phyloP scores from a whole-genome alignment of 2,888 invertebrate genomes.

The Leptopilina drosophilae region DNA sequence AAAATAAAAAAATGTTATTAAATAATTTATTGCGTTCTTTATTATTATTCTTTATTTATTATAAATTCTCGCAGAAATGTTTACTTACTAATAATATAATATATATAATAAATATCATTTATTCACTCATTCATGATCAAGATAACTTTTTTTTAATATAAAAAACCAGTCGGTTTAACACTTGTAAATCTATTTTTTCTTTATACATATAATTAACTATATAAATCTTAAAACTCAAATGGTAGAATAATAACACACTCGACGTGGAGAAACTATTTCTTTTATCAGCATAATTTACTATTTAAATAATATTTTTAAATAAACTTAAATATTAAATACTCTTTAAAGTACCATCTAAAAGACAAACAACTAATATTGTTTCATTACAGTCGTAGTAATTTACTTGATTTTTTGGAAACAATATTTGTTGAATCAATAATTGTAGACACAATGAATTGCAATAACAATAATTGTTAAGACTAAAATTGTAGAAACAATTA shows the following conservation, averaged over 20 bases:
- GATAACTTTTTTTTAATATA: background rate
- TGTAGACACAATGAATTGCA: too few species aligned
- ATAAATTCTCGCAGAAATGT: background rate
- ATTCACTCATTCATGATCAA: constrained; percentile 1
- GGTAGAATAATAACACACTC: constrained; percentile 8
- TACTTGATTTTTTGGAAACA: background rate
- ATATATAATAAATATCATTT: constrained; percentile 28
- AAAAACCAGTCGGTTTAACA: constrained; percentile 18
- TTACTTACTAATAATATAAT: background rate
- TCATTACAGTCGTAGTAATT: background rate
- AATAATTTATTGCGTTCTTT: constrained; percentile 43
- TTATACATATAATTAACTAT: background rate
- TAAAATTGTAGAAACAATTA: background rate
- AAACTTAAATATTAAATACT: background rate
- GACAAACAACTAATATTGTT: constrained; percentile 40
- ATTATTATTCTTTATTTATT: too few species aligned
- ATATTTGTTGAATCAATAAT: too few species aligned
- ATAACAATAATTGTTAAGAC: too few species aligned
- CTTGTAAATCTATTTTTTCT: constrained; percentile 13
- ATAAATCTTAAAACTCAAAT: background rate
- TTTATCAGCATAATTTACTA: constrained; percentile 4
- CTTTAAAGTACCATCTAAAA: background rate
- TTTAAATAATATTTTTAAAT: constrained; percentile 7
- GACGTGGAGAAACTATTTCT: constrained; percentile 9
- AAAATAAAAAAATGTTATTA: constrained; percentile 57